phyloP scores from a whole-genome alignment of 2,888 invertebrate species.

The Neoscelio sp. region DNA sequence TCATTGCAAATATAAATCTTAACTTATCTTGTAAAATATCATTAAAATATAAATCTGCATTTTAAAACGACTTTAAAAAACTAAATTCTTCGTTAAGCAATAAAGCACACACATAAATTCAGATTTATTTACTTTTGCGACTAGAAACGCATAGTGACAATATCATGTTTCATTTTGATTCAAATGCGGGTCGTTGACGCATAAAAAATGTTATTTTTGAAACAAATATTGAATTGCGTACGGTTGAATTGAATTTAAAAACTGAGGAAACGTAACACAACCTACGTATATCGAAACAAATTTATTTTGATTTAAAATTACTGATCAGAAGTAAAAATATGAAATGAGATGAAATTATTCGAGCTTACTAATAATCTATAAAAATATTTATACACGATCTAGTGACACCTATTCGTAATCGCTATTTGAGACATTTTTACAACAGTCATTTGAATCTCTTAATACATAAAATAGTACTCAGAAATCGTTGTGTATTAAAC shows the following conservation, averaged over 20 bases:
- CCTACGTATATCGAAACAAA: too few relatives aligned
- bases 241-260: too few relatives aligned
- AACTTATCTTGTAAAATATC: not conserved
- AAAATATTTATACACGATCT: slow-evolving; percentile 11
- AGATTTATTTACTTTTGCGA: slow-evolving; percentile 37
- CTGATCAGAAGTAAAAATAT: too few relatives aligned
- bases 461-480: slow-evolving; percentile 16
- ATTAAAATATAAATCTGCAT: not conserved
- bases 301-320: too few relatives aligned
- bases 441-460: slow-evolving; percentile 42
- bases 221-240: not conserved
- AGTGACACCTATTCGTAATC: too few relatives aligned
- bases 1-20: not conserved
- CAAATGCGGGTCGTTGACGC: slow-evolving; percentile 2
- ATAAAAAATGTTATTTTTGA: not conserved
- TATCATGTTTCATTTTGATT: slow-evolving; percentile 16
- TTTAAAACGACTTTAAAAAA: not conserved
- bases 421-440: slow-evolving; percentile 18
- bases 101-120: slow-evolving; percentile 17
- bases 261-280: too few relatives aligned
- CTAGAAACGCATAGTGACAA: slow-evolving; percentile 51
- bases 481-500: slow-evolving; percentile 3
- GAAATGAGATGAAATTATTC: too few relatives aligned
- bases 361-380: too few relatives aligned
- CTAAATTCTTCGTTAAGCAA: not conserved